phyloP scores from a whole-genome alignment of 2,888 invertebrate species.

The Ophion ventricosus region DNA sequence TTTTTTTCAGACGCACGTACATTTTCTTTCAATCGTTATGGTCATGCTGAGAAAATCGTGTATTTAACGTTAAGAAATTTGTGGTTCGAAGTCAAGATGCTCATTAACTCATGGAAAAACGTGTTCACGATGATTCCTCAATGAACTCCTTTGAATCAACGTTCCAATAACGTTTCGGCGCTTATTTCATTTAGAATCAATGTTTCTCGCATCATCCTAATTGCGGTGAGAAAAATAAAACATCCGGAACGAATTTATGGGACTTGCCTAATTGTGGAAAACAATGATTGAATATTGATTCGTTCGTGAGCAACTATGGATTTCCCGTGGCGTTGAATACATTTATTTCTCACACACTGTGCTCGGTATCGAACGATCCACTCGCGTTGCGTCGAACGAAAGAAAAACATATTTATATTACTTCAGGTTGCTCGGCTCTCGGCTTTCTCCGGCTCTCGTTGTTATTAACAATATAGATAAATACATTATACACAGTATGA shows the following conservation, averaged over 20 bases:
- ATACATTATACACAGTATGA: conserved; percentile 54
- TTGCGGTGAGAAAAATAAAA: too few relatives aligned
- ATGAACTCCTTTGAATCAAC: background rate
- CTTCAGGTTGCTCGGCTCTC: conserved; percentile 34
- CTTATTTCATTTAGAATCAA: background rate
- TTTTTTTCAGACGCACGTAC: background rate
- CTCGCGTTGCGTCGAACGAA: background rate
- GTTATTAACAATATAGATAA: conserved; percentile 59
- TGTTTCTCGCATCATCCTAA: background rate
- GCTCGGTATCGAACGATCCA: background rate
- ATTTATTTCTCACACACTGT: background rate
- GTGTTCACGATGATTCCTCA: too few relatives aligned
- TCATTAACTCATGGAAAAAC: too few relatives aligned
- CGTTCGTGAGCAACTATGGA: too few relatives aligned
- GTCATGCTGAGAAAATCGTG: background rate
- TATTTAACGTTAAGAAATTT: background rate
- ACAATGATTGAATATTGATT: too few relatives aligned
- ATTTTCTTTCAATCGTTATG: background rate
- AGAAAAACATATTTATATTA: background rate
- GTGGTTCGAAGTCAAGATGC: background rate
- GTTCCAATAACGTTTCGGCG: background rate
- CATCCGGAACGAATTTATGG: too few relatives aligned
- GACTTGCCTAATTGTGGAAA: too few relatives aligned
- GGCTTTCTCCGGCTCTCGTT: conserved; percentile 54
- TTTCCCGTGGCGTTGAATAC: background rate